Conservation (phyloP, 2,888 invertebrate species). For the Diarsia dahlii region DNA sequence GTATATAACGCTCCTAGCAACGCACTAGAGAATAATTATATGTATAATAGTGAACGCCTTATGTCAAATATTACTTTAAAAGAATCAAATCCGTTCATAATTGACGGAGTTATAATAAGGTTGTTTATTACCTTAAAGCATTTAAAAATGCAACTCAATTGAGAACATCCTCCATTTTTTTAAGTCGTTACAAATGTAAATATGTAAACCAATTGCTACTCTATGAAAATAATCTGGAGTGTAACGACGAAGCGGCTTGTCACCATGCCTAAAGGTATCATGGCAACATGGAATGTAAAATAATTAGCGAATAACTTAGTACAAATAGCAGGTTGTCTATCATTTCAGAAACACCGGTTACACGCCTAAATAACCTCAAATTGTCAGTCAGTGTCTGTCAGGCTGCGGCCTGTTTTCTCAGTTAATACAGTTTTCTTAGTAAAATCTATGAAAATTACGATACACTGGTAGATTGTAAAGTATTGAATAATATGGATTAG, state of each 20-base stretch:
- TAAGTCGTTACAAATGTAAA: too few species aligned
- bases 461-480: slow-evolving; percentile 1
- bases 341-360: slow-evolving; percentile 20
- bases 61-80: too few species aligned
- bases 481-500: too few species aligned
- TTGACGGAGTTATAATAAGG: too few species aligned
- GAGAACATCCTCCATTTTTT: too few species aligned
- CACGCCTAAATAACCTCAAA: slow-evolving; percentile 53
- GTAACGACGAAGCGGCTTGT: not conserved
- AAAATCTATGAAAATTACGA: slow-evolving; percentile 4
- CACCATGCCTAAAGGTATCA: not conserved
- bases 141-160: too few species aligned
- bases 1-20: not conserved
- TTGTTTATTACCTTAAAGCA: too few species aligned
- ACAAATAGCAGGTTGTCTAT: slow-evolving; percentile 27
- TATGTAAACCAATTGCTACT: not conserved
- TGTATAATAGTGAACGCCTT: too few species aligned
- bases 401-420: not conserved
- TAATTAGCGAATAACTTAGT: slow-evolving; percentile 34
- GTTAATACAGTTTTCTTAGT: slow-evolving; percentile 3
- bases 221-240: not conserved
- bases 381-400: slow-evolving; percentile 56
- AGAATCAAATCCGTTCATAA: too few species aligned
- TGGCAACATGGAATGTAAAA: slow-evolving; percentile 21
- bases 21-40: not conserved